Evolutionary conservation across 1,140 invertebrate species (phyloP), one percentile per base, ranked within the genome.

Genomic region (Zaprionus nigranus): DNA sequence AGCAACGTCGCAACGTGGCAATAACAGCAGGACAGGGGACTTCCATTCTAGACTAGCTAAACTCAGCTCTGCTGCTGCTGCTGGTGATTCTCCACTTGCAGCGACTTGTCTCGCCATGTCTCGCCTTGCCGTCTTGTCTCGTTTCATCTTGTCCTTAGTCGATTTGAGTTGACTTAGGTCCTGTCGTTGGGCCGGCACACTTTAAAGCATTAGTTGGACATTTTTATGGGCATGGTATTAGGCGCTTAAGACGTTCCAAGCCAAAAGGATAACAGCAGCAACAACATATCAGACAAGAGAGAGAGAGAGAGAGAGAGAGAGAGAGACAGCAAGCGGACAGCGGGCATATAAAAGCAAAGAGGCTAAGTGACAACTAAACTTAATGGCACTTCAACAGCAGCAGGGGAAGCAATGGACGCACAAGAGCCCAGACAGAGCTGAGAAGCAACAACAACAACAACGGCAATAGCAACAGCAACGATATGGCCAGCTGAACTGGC

Each of bases 301-400:
- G 9, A 34, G 13, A 0, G 66, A 46, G 9, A 12, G 46, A 65
- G 59, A 46, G 24, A 58, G 72, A 63, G 63, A 36, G 66, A 38
- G 53, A 11, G 49, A 51, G 40, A 17, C n/a, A n/a, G n/a, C n/a
- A n/a, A 57, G 46, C 57, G 34, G 67, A 61, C 64, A 73, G 56
- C 75, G 64, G 81, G 75, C 85, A 90, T 88, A 88, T 88, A 88
- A 88, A 90, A 85, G 85, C 85, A 90, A 91, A 91, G 83, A 91
- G 88, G 88, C 88, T 91, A 91, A 91, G 88, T 91, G 88, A 91
- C 87, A 91, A 82, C 88, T 91, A 87, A 91, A 91, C 88, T 91
- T 91, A 91, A 91, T 91, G 88, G 88, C 87, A 91, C 88, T 91
- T 90, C 86, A 90, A 90, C 85, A 88, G 87, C 87, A 91, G 83